These are phyloP conservation scores for Sarotherodon lohbergeri DNA, from an alignment of 2,113 vertebrate species.

Conservation along the genomic window DNA sequence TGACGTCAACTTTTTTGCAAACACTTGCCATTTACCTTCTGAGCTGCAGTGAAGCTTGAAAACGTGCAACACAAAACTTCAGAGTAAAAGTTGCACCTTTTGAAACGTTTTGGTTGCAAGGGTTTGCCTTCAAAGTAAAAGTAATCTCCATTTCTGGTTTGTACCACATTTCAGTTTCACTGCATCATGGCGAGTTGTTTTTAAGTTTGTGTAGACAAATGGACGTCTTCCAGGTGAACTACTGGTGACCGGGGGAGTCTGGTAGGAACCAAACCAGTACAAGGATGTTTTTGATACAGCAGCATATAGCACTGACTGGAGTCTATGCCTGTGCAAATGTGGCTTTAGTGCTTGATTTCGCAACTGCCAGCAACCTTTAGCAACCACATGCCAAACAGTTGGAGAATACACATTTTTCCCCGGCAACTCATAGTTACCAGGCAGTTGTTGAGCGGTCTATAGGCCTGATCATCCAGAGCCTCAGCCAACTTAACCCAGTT, in stretches of 20 bases:
- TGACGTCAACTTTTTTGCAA: not conserved
- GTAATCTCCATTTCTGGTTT: not conserved
- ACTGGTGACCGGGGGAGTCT: not conserved
- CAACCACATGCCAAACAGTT: not conserved
- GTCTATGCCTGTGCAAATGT: not conserved
- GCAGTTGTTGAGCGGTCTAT: no score
- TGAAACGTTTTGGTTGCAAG: not conserved
- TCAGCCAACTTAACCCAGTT: not conserved
- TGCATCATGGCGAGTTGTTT: not conserved
- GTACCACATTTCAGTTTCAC: not conserved
- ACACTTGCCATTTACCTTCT: fast-evolving
- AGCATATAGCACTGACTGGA: not conserved
- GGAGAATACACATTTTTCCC: not conserved
- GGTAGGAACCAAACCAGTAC: not conserved
- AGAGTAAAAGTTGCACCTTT: not conserved
- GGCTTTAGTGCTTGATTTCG: fast-evolving
- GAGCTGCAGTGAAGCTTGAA: not conserved
- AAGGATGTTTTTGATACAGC: not conserved
- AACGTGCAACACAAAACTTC: not conserved
- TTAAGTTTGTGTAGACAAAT: not conserved
- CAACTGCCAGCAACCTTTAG: not conserved
- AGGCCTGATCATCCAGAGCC: no score
- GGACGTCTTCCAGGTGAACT: not conserved
- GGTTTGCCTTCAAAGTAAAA: not conserved
- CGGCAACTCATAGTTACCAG: not conserved